These are phyloP conservation scores for Caenorhabditis brenneri DNA, from an alignment of 1,140 invertebrate genomes.

Conservation along the genomic window DNA sequence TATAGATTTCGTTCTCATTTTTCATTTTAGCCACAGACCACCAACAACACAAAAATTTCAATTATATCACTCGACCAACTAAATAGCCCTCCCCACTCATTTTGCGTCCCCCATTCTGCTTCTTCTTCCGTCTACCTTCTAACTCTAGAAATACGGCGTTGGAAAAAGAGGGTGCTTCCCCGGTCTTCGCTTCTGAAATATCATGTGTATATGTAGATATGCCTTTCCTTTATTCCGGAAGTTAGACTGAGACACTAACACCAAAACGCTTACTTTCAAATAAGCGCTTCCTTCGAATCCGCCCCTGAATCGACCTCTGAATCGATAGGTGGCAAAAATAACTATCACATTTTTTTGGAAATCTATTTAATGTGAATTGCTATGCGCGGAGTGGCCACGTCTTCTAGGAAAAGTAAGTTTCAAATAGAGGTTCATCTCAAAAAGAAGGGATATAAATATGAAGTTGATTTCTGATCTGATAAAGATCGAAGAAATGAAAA, in stretches of 20 bases:
- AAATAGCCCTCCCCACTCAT: neutral
- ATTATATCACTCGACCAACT: neutral
- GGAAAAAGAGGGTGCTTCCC: neutral
- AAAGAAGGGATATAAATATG: no score
- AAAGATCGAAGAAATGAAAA: no score
- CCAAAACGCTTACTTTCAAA: neutral
- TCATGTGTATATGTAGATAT: slow-evolving; percentile 19
- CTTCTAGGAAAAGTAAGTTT: slow-evolving; percentile 7
- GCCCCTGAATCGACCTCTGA: neutral
- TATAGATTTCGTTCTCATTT: no score
- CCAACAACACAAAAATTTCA: neutral
- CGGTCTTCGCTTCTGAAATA: neutral
- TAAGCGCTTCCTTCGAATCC: neutral
- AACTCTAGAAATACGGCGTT: neutral
- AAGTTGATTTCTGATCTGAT: no score
- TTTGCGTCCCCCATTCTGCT: neutral
- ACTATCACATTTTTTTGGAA: neutral
- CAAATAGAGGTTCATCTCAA: no score
- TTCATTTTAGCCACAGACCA: neutral
- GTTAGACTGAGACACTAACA: slow-evolving; percentile 34
- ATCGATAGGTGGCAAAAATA: neutral
- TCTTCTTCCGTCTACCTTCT: neutral
- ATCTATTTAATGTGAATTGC: neutral
- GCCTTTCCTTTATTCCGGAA: neutral
- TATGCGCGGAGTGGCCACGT: neutral